Conservation (phyloP, 2,113 vertebrate species). For the Microcebus lehilahytsara region DNA sequence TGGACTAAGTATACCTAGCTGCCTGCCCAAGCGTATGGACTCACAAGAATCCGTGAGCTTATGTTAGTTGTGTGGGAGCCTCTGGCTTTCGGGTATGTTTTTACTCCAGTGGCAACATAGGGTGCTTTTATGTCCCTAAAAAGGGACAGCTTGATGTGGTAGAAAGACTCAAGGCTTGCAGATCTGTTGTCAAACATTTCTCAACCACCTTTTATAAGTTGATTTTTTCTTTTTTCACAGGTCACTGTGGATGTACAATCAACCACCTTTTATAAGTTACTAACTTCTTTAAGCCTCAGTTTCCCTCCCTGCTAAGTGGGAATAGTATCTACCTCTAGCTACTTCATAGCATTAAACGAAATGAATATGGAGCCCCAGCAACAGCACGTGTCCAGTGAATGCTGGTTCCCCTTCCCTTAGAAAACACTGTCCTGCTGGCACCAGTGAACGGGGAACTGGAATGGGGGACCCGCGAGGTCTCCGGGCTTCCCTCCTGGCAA, state of each 20-base stretch:
- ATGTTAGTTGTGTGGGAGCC: background rate
- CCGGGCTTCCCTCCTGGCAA: background rate
- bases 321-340: no score
- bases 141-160: background rate
- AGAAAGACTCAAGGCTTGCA: background rate
- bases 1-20: background rate
- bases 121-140: background rate
- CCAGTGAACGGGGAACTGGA: no score
- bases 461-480: background rate
- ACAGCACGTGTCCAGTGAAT: accelerated
- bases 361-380: background rate
- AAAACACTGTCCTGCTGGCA: background rate
- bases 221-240: no score
- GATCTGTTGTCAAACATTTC: background rate
- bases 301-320: background rate
- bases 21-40: background rate
- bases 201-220: no score
- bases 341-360: background rate
- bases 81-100: background rate
- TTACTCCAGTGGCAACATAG: background rate
- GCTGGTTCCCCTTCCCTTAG: background rate
- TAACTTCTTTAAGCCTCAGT: background rate
- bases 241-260: background rate
- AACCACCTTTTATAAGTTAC: background rate
- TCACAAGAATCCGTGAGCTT: background rate